phyloP scores from a whole-genome alignment of 2,113 vertebrate genomes.

The Mystacornis crossleyi region DNA sequence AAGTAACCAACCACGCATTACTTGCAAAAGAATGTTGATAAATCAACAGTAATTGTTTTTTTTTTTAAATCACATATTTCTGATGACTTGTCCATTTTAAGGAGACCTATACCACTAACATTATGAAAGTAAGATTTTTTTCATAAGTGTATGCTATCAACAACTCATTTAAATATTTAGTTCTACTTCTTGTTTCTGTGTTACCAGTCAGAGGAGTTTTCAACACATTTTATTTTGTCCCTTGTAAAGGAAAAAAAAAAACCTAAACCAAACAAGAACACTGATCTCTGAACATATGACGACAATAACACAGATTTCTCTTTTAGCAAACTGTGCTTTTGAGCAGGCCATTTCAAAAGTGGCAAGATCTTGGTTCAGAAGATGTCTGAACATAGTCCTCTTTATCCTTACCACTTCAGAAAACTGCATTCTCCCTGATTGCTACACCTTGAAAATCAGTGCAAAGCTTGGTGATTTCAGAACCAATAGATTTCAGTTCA shows the following conservation, averaged over 20 bases:
- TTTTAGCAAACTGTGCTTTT: not conserved
- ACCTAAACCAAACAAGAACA: not conserved
- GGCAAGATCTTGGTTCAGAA: not conserved
- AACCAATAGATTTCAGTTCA: not conserved
- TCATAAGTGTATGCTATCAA: not conserved
- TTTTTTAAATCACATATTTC: not conserved
- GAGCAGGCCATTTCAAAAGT: not conserved
- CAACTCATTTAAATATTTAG: not conserved
- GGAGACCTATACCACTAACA: not conserved
- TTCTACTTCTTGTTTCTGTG: not conserved
- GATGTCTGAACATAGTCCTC: not conserved
- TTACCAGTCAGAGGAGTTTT: not conserved
- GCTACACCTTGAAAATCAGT: not conserved
- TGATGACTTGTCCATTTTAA: not conserved
- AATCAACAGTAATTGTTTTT: not conserved
- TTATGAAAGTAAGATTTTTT: not conserved
- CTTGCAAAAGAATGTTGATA: not conserved
- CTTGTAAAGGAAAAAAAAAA: not conserved
- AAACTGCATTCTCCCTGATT: not conserved
- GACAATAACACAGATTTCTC: not conserved
- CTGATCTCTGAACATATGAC: not conserved
- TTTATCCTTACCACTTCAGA: not conserved
- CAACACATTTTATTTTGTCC: not conserved
- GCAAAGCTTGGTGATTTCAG: not conserved
- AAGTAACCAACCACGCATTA: not conserved